These are phyloP conservation scores for Gymnosoma rotundatum DNA, from an alignment of 2,888 invertebrate species.

Conservation along the genomic window DNA sequence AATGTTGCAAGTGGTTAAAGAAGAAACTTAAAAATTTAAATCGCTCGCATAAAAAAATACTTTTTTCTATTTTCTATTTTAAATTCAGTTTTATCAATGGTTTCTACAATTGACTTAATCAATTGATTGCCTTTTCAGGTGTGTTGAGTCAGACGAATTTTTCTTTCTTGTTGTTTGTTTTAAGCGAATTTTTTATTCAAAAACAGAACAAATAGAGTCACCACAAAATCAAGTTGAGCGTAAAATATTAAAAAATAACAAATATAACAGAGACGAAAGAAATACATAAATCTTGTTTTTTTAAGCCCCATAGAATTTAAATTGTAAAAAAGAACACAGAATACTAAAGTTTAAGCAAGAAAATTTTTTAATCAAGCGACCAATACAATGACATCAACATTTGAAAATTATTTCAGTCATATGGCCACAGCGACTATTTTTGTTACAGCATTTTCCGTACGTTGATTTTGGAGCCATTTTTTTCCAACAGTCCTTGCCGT, in stretches of 20 bases:
- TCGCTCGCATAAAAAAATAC: background rate
- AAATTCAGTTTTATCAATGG: slow-evolving; percentile 72
- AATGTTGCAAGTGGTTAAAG: slow-evolving; percentile 27
- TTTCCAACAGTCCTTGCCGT: too few relatives aligned
- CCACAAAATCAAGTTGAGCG: slow-evolving; percentile 23
- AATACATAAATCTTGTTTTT: too few relatives aligned
- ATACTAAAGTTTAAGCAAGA: too few relatives aligned
- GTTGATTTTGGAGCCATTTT: too few relatives aligned
- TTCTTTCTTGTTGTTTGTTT: background rate
- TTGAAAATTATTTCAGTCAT: too few relatives aligned
- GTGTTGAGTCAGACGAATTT: slow-evolving; percentile 73
- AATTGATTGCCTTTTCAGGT: slow-evolving; percentile 79
- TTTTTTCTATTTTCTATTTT: background rate
- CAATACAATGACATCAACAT: too few relatives aligned
- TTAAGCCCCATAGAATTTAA: too few relatives aligned
- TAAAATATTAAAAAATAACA: background rate
- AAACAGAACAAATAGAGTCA: background rate
- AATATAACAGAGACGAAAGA: too few relatives aligned
- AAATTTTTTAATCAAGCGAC: too few relatives aligned
- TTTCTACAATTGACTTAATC: slow-evolving; percentile 77
- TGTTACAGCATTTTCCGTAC: too few relatives aligned
- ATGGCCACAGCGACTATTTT: too few relatives aligned
- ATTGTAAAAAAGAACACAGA: too few relatives aligned
- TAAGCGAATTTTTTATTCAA: background rate
- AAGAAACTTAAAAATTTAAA: background rate